Evolutionary conservation across 1,140 invertebrate species (phyloP).

Genomic region (Drosophila athabasca): DNA sequence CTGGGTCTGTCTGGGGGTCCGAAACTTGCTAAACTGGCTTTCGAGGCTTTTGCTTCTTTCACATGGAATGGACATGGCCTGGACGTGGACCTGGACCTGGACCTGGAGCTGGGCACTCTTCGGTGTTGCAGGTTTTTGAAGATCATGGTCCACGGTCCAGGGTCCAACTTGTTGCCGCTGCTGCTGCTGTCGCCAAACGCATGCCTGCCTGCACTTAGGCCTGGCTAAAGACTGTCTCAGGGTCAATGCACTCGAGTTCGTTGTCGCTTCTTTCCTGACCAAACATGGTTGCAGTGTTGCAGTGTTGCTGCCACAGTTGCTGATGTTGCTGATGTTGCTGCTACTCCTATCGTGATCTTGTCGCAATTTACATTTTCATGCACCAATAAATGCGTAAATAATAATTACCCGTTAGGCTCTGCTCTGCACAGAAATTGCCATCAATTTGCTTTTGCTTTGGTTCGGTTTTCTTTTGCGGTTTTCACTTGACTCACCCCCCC

Average conservation of each 20-base stretch:
- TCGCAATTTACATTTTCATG: conserved; percentile 65
- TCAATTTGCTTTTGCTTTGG: conserved; percentile 37
- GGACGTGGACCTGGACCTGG: conserved; percentile 24
- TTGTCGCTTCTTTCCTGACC: conserved; percentile 78
- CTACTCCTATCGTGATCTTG: conserved; percentile 51
- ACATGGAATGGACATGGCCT: conserved; percentile 24
- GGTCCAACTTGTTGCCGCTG: conserved; percentile 58
- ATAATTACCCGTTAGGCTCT: conserved; percentile 54
- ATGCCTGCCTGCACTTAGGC: conserved; percentile 65
- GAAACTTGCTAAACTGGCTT: conserved; percentile 74
- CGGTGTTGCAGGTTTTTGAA: conserved; percentile 75
- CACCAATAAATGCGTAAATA: conserved; percentile 71
- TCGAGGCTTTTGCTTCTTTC: conserved; percentile 57
- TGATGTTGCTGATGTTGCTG: neutral
- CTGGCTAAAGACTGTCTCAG: conserved; percentile 74
- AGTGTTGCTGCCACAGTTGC: neutral
- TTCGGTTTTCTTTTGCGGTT: conserved; percentile 19
- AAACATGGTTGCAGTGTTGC: conserved; percentile 48
- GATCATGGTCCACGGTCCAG: conserved; percentile 75
- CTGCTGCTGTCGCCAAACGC: conserved; percentile 66
- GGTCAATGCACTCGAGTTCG: conserved; percentile 80
- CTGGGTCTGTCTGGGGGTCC: conserved; percentile 5
- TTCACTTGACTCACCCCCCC: conserved; percentile 54
- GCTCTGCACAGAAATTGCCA: conserved; percentile 48
- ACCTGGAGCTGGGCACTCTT: conserved; percentile 48